These are phyloP conservation scores for Xestia ashworthii DNA, from an alignment of 2,888 invertebrate species.

Conservation along the genomic window DNA sequence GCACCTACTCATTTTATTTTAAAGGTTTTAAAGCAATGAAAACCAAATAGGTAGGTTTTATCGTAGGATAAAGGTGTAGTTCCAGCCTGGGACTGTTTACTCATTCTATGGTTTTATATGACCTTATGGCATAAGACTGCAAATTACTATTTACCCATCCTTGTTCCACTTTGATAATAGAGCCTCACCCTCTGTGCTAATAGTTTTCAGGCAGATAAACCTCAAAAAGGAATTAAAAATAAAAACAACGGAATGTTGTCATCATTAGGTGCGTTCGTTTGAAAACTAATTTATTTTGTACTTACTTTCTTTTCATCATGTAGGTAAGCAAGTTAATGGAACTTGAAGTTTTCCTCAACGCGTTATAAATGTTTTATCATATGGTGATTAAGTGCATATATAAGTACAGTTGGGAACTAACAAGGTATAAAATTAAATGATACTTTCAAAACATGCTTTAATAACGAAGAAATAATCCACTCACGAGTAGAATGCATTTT, in stretches of 20 bases:
- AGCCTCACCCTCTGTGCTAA: constrained; percentile 3
- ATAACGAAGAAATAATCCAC: constrained; percentile 2
- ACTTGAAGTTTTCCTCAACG: constrained; percentile 32
- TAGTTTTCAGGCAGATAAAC: not conserved
- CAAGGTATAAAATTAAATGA: not conserved
- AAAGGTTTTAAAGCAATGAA: not conserved
- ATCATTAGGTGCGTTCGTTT: not conserved
- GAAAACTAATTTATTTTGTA: constrained; percentile 28
- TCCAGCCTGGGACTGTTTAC: not conserved
- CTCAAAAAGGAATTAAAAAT: not conserved
- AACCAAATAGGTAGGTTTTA: constrained; percentile 17
- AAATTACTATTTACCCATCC: constrained; percentile 22
- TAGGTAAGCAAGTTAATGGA: constrained; percentile 40
- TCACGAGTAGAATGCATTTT: constrained; percentile 26
- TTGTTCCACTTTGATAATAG: constrained; percentile 39
- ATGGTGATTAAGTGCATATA: not conserved
- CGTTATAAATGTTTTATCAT: constrained; percentile 24
- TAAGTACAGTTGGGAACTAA: not conserved
- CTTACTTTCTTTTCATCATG: constrained; percentile 48
- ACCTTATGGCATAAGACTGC: constrained; percentile 17
- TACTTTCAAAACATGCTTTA: constrained; percentile 22
- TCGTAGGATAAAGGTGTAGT: not conserved
- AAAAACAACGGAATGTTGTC: not conserved
- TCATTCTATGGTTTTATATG: not conserved
- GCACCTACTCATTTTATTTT: constrained; percentile 2